Base-by-base conservation (phyloP, 2,113 vertebrate genomes). In the Plectropomus leopardus region DNA sequence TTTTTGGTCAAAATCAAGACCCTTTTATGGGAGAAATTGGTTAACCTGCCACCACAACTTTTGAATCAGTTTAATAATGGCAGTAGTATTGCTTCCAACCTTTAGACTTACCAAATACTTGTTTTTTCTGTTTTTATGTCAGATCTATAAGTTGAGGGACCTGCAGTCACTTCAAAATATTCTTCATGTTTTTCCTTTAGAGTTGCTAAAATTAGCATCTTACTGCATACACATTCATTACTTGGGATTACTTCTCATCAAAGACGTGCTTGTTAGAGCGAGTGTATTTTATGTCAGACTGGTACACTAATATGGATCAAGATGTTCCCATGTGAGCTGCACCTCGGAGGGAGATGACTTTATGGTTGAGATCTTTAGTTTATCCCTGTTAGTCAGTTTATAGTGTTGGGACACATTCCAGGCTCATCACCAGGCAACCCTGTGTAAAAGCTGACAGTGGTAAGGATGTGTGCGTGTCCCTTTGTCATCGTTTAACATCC, bases 331-430 rank as follows among this genome's bases (percentile, higher is more conserved):
- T 26, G 60, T 57, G 45, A 71, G 32, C 32, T 5, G 23, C 50
- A 71, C 61, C 36, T 53, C 50, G 4, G 3, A 66, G n/a, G 54
- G 10, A 54, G 80, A 64, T 59, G 0, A 36, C 11, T 87, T 83
- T 78, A 83, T 63, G 53, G 51, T 47, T 63, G 72, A 60, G 42
- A 80, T 83, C 73, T 75, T 83, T 54, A 60, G 61, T 75, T 68
- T 78, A n/a, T 76, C 17, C 53, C 23, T 36, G 59, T 75, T 59
- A 45, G 45, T 76, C 8, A n/a, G 66, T 48, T 82, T 86, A 65
- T 77, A 57, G 28, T 53, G 42, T 40, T 61, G 45, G n/a, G 54
- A 67, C 64, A 68, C 66, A 75, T 89, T 82, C 72, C 72, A 79
- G 45, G 30, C 59, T 45, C 23, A 30, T 78, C 73, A 58, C 83